Conservation (phyloP, 2,797 vertebrate species). For the Danio aesculapii region DNA sequence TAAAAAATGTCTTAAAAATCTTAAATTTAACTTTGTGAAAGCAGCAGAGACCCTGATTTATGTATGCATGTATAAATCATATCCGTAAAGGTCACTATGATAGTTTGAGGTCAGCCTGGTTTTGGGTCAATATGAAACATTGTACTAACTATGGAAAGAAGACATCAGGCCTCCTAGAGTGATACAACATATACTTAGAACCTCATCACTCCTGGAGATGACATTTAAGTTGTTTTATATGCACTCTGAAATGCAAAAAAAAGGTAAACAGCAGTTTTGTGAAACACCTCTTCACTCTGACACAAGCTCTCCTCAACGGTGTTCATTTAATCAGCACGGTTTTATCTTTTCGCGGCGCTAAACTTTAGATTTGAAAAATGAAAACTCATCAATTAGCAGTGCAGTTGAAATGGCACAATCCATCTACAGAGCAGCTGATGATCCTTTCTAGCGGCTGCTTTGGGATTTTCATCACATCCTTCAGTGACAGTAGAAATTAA, state of each 20-base stretch:
- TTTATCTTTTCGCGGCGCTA: conserved; percentile 36
- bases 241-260: neutral
- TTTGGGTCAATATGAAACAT: neutral
- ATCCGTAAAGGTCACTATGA: neutral
- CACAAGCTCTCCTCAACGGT: neutral
- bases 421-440: conserved; percentile 71
- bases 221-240: conserved; percentile 31
- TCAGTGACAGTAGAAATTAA: conserved; percentile 69
- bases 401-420: conserved; percentile 70
- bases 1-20: too few species aligned
- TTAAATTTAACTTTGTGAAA: too few species aligned
- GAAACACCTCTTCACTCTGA: neutral
- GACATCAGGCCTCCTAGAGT: conserved; percentile 1
- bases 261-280: neutral
- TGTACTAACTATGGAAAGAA: conserved; percentile 18
- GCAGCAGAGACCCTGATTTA: too few species aligned
- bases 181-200: neutral
- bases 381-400: conserved; percentile 78
- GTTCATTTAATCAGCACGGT: conserved; percentile 26
- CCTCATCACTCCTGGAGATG: conserved; percentile 8
- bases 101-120: neutral
- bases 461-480: conserved; percentile 51
- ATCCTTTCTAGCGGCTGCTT: conserved; percentile 70
- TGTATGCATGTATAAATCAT: too few species aligned
- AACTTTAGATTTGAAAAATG: conserved; percentile 56